Evolutionary conservation across 2,797 vertebrate genomes (phyloP).

Genomic region (Pteronotus mesoamericanus): DNA sequence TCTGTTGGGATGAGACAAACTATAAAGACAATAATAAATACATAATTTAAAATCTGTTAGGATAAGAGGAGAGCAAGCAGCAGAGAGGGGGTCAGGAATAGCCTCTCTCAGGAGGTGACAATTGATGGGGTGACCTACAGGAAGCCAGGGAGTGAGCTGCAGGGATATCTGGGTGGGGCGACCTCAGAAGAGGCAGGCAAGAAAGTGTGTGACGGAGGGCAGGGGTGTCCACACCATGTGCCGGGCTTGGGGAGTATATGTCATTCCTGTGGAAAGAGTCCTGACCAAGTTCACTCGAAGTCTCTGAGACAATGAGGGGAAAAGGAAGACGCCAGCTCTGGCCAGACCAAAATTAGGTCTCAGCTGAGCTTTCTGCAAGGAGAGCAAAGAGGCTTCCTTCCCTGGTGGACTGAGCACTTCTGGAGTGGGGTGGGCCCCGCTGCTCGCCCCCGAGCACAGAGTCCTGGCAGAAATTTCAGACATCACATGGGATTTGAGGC

Average conservation of each 20-base stretch:
- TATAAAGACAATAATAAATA: neutral
- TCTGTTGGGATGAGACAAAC: neutral
- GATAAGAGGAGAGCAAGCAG: neutral
- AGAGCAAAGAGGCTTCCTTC: neutral
- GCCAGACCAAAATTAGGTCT: constrained; percentile 69
- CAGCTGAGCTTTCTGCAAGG: neutral
- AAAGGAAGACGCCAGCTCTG: constrained; percentile 75
- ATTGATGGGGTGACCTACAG: neutral
- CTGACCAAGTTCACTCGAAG: constrained; percentile 63
- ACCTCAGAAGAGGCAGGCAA: neutral
- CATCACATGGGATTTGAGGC: fast-evolving
- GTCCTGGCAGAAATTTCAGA: neutral
- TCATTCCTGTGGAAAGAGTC: constrained; percentile 57
- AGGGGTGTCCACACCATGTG: fast-evolving
- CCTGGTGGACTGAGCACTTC: neutral
- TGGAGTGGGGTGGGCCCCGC: neutral
- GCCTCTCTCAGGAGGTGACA: neutral
- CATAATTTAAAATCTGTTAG: neutral
- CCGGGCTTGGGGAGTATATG: neutral
- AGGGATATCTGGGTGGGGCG: neutral
- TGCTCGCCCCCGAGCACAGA: fast-evolving
- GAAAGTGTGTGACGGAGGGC: neutral
- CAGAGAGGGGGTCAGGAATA: no score
- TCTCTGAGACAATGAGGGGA: constrained; percentile 78
- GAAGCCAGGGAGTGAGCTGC: neutral